Conservation (phyloP, 2,113 vertebrate genomes). For the Hyperoodon ampullatus region DNA sequence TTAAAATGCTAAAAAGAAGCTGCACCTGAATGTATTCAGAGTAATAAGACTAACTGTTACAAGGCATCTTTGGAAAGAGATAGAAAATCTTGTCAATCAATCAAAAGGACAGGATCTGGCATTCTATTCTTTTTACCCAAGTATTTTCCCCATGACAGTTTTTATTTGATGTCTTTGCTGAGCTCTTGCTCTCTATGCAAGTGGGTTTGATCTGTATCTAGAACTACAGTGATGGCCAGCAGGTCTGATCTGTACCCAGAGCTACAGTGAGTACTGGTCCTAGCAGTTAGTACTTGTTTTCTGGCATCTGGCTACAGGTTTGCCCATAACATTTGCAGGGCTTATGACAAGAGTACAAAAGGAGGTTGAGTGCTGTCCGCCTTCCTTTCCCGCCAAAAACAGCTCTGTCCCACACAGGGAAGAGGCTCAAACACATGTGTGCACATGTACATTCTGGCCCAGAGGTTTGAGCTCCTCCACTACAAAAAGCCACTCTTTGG, state of each 20-base stretch:
- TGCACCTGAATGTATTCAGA: not conserved
- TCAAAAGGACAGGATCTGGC: not conserved
- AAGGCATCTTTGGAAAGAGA: not conserved
- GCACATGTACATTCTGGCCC: fast-evolving
- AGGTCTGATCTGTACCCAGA: not conserved
- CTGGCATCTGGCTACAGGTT: not conserved
- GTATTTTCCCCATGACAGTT: not conserved
- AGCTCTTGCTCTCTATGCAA: not conserved
- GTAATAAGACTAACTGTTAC: not conserved
- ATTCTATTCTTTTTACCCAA: not conserved
- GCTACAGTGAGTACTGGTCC: not conserved
- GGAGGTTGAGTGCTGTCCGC: too few relatives aligned
- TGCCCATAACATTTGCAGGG: not conserved
- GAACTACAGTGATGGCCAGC: too few relatives aligned
- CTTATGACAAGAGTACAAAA: not conserved
- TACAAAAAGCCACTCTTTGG: not conserved
- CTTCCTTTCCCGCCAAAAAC: not conserved
- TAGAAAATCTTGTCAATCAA: not conserved
- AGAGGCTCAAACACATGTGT: too few relatives aligned
- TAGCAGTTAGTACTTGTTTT: not conserved
- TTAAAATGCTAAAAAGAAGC: not conserved
- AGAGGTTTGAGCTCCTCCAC: too few relatives aligned
- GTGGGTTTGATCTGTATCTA: not conserved
- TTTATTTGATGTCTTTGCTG: not conserved
- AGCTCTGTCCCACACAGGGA: not conserved